Percentiles rank a stretch among this genome's conserved stretches.
Evolutionary conservation across 2,888 invertebrate genomes (phyloP).

Genomic region (Desoria tigrina): DNA sequence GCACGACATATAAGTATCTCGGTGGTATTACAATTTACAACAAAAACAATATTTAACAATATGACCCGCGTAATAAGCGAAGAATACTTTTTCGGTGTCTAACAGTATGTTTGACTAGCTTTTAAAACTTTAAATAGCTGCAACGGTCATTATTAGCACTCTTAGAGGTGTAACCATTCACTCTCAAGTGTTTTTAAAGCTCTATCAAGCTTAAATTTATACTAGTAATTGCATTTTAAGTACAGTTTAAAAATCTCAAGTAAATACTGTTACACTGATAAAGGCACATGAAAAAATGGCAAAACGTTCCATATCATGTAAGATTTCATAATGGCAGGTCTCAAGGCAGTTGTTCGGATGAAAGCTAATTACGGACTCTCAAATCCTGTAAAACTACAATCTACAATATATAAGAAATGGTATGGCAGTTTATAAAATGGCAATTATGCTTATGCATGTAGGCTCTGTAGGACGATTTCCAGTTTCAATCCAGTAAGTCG

Average conservation of each 20-base stretch:
- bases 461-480: conserved; percentile 7
- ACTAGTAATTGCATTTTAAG: conserved; percentile 13
- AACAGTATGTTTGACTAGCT: conserved; percentile 15
- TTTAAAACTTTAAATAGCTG: conserved; percentile 17
- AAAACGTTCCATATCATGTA: conserved; percentile 3
- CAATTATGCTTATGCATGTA: conserved; percentile 6
- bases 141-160: conserved; percentile 12
- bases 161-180: neutral
- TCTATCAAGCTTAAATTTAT: neutral
- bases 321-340: conserved; percentile 15
- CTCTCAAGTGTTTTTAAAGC: neutral
- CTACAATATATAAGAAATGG: neutral
- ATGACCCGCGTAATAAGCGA: conserved; percentile 12
- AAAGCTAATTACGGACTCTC: neutral
- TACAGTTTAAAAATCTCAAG: conserved; percentile 14
- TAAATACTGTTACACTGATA: conserved; percentile 15
- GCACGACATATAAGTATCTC: conserved; percentile 24
- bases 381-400: no score
- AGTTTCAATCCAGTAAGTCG: conserved; percentile 13
- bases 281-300: conserved; percentile 22
- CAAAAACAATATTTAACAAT: conserved; percentile 1
- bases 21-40: conserved; percentile 17
- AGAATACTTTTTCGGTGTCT: conserved; percentile 24
- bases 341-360: conserved; percentile 17
- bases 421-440: conserved; percentile 9